Base-by-base conservation (phyloP, 1,140 invertebrate species). In the Homalodisca vitripennis region DNA sequence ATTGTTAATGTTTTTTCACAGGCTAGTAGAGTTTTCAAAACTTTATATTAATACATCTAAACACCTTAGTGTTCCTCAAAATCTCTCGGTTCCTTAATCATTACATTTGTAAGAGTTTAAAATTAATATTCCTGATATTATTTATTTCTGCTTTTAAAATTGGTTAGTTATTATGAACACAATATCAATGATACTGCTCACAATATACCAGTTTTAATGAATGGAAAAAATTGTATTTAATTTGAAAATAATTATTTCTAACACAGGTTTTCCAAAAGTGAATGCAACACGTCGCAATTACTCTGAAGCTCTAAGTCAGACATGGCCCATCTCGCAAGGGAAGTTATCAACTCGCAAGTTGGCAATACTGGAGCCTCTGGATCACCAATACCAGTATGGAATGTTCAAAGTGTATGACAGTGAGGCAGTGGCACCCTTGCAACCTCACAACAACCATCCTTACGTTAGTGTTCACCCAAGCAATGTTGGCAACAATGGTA, bases 401-500 rank as follows among this genome's bases (percentile, higher is more conserved):
- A 34, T 6, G 32, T 29, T 17, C 62, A 64, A 51, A 26, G 22
- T 22, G 22, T 53, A 53, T 22, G 48, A 53, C 12, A 53, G 20
- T 22, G 48, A 53, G 12, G 6, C 48, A n/a, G 22, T 53, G 12
- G 27, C 10, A 53, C 64, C 32, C 26, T 62, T 62, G 17, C 69
- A 63, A 1, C 62, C 67, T 22, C 71, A 72, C 55, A n/a, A n/a
- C n/a, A n/a, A n/a, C n/a, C n/a, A n/a, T n/a, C n/a, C n/a, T n/a
- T n/a, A n/a, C n/a, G 71, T 72, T 12, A 69, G 57, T 24, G 62
- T 72, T 14, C 66, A 72, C 22, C 67, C 64, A 30, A 69, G 67
- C 29, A n/a, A n/a, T n/a, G n/a, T n/a, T n/a, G n/a, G n/a, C n/a
- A n/a, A n/a, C n/a, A n/a, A n/a, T n/a, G n/a, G n/a, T n/a, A 64